phyloP scores from a whole-genome alignment of 2,113 vertebrate species.

The Dissostichus mawsoni region DNA sequence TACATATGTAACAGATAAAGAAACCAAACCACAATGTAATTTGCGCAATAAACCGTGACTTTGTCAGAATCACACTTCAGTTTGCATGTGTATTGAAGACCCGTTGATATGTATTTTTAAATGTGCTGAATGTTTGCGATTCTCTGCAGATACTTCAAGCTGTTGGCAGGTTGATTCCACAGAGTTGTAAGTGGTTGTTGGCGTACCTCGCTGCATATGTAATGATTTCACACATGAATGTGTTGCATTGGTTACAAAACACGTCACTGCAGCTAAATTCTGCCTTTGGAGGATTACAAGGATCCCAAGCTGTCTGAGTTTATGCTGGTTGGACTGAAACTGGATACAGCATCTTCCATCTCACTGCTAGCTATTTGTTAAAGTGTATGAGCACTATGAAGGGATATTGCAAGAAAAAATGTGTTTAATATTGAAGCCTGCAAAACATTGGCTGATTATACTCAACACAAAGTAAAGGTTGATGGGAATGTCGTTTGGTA shows the following conservation, averaged over 20 bases:
- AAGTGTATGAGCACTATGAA: not conserved
- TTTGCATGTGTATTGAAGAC: not conserved
- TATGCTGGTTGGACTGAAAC: not conserved
- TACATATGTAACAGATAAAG: not conserved
- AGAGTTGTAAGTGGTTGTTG: constrained; percentile 35
- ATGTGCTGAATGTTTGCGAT: constrained; percentile 24
- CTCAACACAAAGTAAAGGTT: not conserved
- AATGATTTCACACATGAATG: constrained; percentile 55
- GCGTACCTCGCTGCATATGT: constrained; percentile 59
- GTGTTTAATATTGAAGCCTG: not conserved
- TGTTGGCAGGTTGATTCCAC: constrained; percentile 10
- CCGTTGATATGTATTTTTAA: constrained; percentile 23
- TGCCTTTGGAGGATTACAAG: not conserved
- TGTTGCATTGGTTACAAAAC: constrained; percentile 7
- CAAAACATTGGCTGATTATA: not conserved
- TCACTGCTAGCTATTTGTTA: not conserved
- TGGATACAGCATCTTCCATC: not conserved
- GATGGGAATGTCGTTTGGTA: not conserved
- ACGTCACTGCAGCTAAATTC: constrained; percentile 20
- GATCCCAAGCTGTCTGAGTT: constrained; percentile 21
- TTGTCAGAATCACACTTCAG: constrained; percentile 1
- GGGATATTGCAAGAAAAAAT: not conserved
- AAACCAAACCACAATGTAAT: not conserved
- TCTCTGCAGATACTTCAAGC: not conserved
- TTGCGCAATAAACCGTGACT: not conserved